A percentile compares a stretch with the other conserved stretches of the same genome.
Conservation (phyloP, 2,888 invertebrate genomes). For the Mythimna pallens region DNA sequence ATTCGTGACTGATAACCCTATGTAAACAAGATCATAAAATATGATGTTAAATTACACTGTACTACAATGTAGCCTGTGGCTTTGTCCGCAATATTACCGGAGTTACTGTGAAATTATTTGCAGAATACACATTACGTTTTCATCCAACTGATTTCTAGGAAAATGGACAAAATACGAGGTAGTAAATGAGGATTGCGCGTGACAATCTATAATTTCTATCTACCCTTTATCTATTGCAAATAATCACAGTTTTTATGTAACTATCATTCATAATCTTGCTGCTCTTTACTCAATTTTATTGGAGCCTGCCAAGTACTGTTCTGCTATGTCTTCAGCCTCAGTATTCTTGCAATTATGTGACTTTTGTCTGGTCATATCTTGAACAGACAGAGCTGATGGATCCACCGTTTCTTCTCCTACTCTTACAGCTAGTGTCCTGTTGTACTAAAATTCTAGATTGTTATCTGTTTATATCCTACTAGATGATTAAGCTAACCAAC, state of each 20-base stretch:
- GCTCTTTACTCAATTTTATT: neutral
- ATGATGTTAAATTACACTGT: conserved; percentile 43
- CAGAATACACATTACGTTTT: conserved; percentile 1
- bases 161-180: neutral
- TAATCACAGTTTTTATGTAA: neutral
- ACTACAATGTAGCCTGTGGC: conserved; percentile 21
- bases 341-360: too few species aligned
- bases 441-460: neutral
- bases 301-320: too few species aligned
- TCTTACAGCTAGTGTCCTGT: too few species aligned
- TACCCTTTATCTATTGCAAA: neutral
- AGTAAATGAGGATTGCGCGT: neutral
- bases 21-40: conserved; percentile 50
- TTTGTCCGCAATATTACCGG: conserved; percentile 8
- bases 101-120: conserved; percentile 11
- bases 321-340: too few species aligned
- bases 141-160: neutral
- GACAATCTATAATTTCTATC: neutral
- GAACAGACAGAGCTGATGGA: too few species aligned
- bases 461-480: neutral
- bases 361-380: too few species aligned
- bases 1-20: conserved; percentile 36
- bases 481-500: too few species aligned
- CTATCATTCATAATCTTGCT: neutral
- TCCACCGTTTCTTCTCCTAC: too few species aligned